Base-by-base conservation (phyloP, 2,113 vertebrate genomes). In the Pterophyllum scalare region DNA sequence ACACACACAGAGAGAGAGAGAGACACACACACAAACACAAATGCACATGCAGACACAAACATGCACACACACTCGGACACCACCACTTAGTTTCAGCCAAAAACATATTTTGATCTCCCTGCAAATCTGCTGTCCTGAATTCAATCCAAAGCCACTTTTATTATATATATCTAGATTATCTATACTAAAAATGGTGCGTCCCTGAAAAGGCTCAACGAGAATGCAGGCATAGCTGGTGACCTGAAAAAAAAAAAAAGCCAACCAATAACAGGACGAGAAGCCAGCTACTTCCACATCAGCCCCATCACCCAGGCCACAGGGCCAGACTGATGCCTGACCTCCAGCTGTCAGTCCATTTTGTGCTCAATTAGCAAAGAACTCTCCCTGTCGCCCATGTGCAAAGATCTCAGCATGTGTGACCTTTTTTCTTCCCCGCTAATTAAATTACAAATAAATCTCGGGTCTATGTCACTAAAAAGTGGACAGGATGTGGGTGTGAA, bases 291-390 rank as follows among this genome's bases (percentile, higher is more conserved):
- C 89, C 81, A 82, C 74, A 15, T 43, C 78, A 81, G 76, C 22
- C 38, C 65, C 84, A 62, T 88, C 77, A 20, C 28, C 87, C 86
- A 79, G 86, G 67, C 82, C 80, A 80, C 90, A 43, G 79, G 81
- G 80, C 77, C 79, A 76, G 83, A 87, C 87, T 88, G 90, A 95
- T 89, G 88, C 61, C 87, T 89, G 92, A 90, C 92, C 89, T 92
- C 89, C 91, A 92, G 91, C 91, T 94, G 93, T 94, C 93, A 86
- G 86, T 80, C 87, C 79, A 84, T 89, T 92, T 91, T 90, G 81
- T 86, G 86, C 86, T 94, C 90, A 94, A 88, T 94, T 93, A 93
- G 75, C 82, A 85, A 86, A 90, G 70, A 91, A 89, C 83, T 83
- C 85, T 85, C 72, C 82, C 46, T 13, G 12, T 59, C 2, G 26